phyloP scores from a whole-genome alignment of 2,113 vertebrate species.

The Ailurus styani region DNA sequence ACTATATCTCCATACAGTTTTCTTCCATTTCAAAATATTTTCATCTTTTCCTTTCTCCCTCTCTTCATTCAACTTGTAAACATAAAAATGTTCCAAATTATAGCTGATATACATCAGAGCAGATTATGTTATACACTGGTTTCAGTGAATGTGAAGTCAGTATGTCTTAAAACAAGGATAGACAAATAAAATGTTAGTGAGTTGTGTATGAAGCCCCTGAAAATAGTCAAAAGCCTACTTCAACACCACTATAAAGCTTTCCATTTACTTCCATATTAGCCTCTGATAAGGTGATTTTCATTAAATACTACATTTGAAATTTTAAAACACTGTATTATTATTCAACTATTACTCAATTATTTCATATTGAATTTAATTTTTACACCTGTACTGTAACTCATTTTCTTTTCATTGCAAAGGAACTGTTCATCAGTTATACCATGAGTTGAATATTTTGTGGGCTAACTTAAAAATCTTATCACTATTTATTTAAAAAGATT shows the following conservation, averaged over 20 bases:
- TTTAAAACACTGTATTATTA: not conserved
- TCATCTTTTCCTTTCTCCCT: not conserved
- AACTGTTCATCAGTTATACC: not conserved
- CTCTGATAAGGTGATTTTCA: not conserved
- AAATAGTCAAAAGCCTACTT: not conserved
- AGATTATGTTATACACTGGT: not conserved
- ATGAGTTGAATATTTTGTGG: not conserved
- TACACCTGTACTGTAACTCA: not conserved
- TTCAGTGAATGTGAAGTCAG: not conserved
- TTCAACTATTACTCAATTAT: not conserved
- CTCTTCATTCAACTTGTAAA: not conserved
- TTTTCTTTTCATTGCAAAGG: not conserved
- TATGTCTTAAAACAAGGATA: not conserved
- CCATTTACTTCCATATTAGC: not conserved
- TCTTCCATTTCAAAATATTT: constrained; percentile 2
- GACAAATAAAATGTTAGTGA: not conserved
- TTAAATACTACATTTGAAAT: not conserved
- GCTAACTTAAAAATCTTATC: not conserved
- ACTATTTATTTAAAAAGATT: not conserved
- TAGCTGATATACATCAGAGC: not conserved
- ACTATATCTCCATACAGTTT: not conserved
- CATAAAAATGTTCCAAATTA: not conserved
- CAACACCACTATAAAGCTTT: not conserved
- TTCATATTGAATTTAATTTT: not conserved
- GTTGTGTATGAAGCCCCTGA: not conserved